Percentiles rank a stretch among this genome's conserved stretches.
phyloP scores from a whole-genome alignment of 2,797 vertebrate genomes.

The Rhodeus uyekii region DNA sequence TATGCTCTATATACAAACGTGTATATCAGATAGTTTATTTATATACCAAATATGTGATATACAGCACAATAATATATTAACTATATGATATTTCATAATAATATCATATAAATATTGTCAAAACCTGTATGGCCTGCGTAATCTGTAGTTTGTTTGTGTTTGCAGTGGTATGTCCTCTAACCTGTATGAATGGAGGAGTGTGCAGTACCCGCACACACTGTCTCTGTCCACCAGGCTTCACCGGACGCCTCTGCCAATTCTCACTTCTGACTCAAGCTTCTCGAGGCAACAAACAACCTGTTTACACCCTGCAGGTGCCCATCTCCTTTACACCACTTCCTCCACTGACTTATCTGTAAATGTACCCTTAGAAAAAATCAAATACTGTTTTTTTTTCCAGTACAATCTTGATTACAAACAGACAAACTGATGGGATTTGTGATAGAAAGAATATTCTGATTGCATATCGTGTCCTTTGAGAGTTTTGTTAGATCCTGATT shows the following conservation, averaged over 20 bases:
- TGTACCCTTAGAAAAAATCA: not conserved
- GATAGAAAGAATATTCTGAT: not conserved
- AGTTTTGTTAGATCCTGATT: not conserved
- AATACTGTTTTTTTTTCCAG: not conserved
- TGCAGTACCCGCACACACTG: conserved; percentile 90
- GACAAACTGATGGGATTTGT: not conserved
- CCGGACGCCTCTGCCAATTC: conserved; percentile 89
- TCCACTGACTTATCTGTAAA: not conserved
- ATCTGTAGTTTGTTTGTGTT: conserved; percentile 1
- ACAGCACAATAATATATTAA: not conserved
- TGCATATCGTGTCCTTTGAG: not conserved
- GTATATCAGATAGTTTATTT: not conserved
- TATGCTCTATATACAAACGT: not conserved
- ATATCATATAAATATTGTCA: not conserved
- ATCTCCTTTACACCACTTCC: not conserved
- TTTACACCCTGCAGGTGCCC: conserved; percentile 75
- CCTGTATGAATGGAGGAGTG: conserved; percentile 92
- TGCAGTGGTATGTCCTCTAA: conserved; percentile 90
- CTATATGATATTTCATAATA: not conserved
- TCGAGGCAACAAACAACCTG: conserved; percentile 84
- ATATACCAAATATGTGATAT: not conserved
- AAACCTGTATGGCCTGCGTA: not conserved
- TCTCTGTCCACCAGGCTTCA: conserved; percentile 87
- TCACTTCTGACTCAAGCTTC: conserved; percentile 76
- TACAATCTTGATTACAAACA: not conserved